Conservation (phyloP, 2,888 invertebrate species). For the Rhimphoctona megacephalus region DNA sequence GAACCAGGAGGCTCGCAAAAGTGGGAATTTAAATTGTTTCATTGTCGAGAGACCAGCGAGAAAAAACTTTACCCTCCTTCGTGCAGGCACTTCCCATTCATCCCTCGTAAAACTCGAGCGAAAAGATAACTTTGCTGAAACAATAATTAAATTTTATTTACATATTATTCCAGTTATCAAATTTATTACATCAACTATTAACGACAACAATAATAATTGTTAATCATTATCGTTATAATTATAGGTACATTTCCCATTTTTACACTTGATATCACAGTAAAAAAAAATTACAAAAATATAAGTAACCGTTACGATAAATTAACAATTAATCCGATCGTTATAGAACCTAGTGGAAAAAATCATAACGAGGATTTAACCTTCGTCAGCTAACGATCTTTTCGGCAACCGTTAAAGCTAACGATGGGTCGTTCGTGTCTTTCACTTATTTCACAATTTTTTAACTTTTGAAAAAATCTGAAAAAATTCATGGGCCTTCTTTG, state of each 20-base stretch:
- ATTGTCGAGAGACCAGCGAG: slow-evolving; percentile 57
- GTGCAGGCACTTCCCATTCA: slow-evolving; percentile 25
- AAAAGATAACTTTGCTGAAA: slow-evolving; percentile 1
- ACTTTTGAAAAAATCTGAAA: no score
- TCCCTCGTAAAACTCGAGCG: slow-evolving; percentile 1
- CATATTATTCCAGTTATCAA: background rate
- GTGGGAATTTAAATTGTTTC: slow-evolving; percentile 71
- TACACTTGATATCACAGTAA: background rate
- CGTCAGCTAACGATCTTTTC: no score
- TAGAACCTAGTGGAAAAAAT: background rate
- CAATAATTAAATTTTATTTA: background rate
- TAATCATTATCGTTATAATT: background rate
- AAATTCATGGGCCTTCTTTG: no score
- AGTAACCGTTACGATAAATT: background rate
- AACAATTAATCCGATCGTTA: background rate
- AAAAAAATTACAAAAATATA: no score
- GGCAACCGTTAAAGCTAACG: no score
- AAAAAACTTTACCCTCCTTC: slow-evolving; percentile 1
- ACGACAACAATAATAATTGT: background rate
- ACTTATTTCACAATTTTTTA: no score
- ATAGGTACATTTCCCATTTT: no score
- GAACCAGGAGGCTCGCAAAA: slow-evolving; percentile 31
- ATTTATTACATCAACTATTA: background rate
- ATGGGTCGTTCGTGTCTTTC: no score
- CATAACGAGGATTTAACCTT: background rate